Percentiles rank a stretch among this genome's conserved stretches.
Conservation (phyloP, 2,113 vertebrate species). For the Poeciliopsis prolifica region DNA sequence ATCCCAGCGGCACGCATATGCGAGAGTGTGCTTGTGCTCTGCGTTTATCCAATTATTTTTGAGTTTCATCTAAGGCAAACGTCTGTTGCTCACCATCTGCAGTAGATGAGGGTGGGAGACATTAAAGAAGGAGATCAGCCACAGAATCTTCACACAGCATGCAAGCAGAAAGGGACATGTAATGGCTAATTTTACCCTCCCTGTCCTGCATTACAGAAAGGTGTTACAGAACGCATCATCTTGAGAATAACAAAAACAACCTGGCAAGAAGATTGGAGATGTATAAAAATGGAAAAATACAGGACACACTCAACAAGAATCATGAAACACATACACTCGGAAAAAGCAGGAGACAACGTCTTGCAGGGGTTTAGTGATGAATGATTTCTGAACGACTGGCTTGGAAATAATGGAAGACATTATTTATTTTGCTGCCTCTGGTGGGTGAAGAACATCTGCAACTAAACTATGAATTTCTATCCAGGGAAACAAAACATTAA, state of each 20-base stretch:
- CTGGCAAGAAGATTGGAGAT: constrained; percentile 4
- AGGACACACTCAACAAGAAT: constrained; percentile 5
- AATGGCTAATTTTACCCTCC: background rate
- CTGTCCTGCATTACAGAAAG: constrained; percentile 8
- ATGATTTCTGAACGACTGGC: constrained; percentile 68
- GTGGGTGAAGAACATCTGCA: constrained; percentile 58
- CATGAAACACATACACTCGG: background rate
- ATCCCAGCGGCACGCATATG: constrained; percentile 14
- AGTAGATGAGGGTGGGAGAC: constrained; percentile 64
- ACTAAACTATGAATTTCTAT: constrained; percentile 46
- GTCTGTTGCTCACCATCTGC: constrained; percentile 77
- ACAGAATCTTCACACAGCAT: constrained; percentile 42
- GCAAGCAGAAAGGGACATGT: constrained; percentile 8
- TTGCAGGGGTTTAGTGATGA: constrained; percentile 58
- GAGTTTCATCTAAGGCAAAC: constrained; percentile 69
- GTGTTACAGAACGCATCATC: constrained; percentile 4
- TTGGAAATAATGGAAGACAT: constrained; percentile 40
- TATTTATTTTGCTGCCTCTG: constrained; percentile 70
- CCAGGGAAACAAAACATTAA: constrained; percentile 16
- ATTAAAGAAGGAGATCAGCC: constrained; percentile 59
- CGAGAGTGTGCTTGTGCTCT: constrained; percentile 14
- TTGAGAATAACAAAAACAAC: constrained; percentile 5
- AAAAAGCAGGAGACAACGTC: constrained; percentile 36
- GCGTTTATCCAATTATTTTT: constrained; percentile 76
- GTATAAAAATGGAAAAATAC: background rate